Evolutionary conservation across 1,140 invertebrate species (phyloP).

Genomic region (Drosophila equinoxialis): DNA sequence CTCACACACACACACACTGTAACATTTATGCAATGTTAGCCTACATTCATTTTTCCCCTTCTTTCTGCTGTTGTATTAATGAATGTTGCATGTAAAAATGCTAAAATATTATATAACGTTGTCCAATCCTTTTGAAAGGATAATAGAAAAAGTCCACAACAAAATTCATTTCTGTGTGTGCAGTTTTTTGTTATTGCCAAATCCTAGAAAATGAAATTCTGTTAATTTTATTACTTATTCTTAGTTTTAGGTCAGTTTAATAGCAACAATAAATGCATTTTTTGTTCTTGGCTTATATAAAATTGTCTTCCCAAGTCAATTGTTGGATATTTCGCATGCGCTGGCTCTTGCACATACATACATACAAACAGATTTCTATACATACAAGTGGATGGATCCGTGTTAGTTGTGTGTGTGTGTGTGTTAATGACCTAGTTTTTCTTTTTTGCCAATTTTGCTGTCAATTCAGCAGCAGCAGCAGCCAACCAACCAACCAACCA

Average conservation of each 20-base stretch:
- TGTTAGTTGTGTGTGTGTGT: background rate
- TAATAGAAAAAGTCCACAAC: background rate
- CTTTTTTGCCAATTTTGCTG: constrained; percentile 22
- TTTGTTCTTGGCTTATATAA: constrained; percentile 3
- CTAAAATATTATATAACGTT: constrained; percentile 45
- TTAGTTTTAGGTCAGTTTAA: too few relatives aligned
- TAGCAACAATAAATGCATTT: constrained; percentile 1
- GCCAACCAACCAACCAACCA: too few relatives aligned
- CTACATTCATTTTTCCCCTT: constrained; percentile 36
- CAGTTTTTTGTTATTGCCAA: too few relatives aligned
- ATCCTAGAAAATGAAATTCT: background rate
- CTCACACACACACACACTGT: constrained; percentile 34
- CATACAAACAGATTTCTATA: background rate
- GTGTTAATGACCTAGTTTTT: constrained; percentile 21
- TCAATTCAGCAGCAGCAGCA: background rate
- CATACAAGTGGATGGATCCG: background rate
- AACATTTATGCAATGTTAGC: constrained; percentile 62
- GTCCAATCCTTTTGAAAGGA: constrained; percentile 40
- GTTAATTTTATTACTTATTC: background rate
- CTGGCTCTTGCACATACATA: background rate
- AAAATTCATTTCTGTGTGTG: too few relatives aligned
- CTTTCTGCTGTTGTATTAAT: constrained; percentile 42
- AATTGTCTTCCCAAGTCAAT: constrained; percentile 3
- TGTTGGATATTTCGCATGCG: constrained; percentile 7
- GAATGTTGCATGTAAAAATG: constrained; percentile 27